Conservation (phyloP, 2,888 invertebrate genomes). For the Seladonia tumulorum region DNA sequence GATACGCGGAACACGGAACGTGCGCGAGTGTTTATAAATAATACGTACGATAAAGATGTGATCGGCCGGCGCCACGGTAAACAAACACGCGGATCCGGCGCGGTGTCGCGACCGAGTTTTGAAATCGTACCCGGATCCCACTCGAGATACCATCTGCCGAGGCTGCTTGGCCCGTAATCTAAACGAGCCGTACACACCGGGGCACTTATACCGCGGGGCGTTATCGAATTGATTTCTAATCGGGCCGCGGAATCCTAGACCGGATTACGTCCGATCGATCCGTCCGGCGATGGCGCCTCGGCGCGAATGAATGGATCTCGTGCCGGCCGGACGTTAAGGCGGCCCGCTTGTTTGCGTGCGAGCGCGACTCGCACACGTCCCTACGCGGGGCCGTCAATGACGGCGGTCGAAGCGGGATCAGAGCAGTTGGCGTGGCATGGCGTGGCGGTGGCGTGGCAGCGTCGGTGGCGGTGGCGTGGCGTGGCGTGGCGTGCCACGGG, state of each 20-base stretch:
- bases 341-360: slow-evolving; percentile 49
- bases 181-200: neutral
- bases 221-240: slow-evolving; percentile 15
- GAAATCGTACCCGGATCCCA: slow-evolving; percentile 32
- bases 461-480: neutral
- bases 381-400: slow-evolving; percentile 54
- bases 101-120: slow-evolving; percentile 23
- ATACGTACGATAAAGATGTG: slow-evolving; percentile 58
- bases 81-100: slow-evolving; percentile 36
- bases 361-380: slow-evolving; percentile 41
- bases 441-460: neutral
- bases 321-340: slow-evolving; percentile 38
- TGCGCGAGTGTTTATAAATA: slow-evolving; percentile 60
- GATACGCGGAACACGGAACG: slow-evolving; percentile 22
- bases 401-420: slow-evolving; percentile 53
- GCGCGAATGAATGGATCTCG: slow-evolving; percentile 49
- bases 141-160: slow-evolving; percentile 6
- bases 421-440: slow-evolving; percentile 18
- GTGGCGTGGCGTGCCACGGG: slow-evolving; percentile 1
- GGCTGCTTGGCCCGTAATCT: slow-evolving; percentile 10
- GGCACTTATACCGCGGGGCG: too few species aligned
- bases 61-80: slow-evolving; percentile 52
- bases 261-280: slow-evolving; percentile 13
- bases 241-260: neutral
- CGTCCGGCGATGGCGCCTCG: neutral